Percentiles rank a stretch among this genome's conserved stretches.
phyloP scores from a whole-genome alignment of 2,113 vertebrate species.

The pig (Sus scrofa) region DNA sequence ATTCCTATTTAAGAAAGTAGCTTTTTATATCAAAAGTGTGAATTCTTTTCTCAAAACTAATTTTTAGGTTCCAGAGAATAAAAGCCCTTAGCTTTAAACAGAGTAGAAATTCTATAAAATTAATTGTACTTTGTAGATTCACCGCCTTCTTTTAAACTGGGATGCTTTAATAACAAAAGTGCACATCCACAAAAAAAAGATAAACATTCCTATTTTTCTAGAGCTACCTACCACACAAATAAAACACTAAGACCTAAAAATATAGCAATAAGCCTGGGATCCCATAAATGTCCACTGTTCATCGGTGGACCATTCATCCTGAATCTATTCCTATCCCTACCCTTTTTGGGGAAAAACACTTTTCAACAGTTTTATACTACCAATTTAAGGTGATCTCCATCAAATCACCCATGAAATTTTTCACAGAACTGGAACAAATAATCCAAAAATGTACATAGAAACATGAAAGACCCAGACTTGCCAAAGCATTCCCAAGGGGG shows the following conservation, averaged over 20 bases:
- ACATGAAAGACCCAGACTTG: no score
- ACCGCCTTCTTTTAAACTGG: background rate
- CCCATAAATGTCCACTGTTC: background rate
- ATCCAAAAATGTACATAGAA: no score
- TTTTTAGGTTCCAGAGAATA: conserved; percentile 1
- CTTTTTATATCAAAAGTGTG: conserved; percentile 4
- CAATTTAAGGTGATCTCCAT: no score
- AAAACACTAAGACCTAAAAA: background rate
- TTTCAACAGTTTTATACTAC: background rate
- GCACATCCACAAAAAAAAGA: background rate
- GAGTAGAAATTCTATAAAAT: background rate
- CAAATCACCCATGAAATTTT: no score
- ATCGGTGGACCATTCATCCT: background rate
- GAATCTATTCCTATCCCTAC: background rate
- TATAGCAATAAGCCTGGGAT: background rate
- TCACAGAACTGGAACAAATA: no score
- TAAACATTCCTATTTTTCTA: background rate
- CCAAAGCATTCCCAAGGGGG: no score
- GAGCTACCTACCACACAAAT: background rate
- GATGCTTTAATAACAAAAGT: background rate
- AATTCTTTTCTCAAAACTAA: background rate
- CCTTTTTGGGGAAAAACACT: background rate
- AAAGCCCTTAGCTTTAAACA: background rate
- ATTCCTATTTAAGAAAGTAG: background rate
- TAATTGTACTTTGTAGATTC: conserved; percentile 16